Evolutionary conservation across 2,797 vertebrate species (phyloP), one percentile per base, ranked within the genome.

Genomic region (Babyrousa celebensis): DNA sequence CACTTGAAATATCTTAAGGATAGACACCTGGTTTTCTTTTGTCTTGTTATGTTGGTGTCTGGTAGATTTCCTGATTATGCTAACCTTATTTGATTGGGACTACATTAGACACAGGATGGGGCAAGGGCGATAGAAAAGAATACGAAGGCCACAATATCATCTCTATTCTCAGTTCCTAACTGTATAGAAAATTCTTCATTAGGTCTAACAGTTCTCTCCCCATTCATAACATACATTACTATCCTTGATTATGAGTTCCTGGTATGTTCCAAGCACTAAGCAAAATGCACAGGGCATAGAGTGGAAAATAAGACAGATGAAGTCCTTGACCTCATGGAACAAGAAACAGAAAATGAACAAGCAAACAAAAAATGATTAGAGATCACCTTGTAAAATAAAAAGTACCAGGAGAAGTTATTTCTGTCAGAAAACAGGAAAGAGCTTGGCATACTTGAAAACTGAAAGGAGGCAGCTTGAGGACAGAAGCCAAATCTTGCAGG

Each of bases 1-100:
- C 43, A 85, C 75, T 67, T 95, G 60, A 79, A 72, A 78, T 17
- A 92, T 84, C 60, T 90, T 72, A 54, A 89, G n/a, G n/a, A 92
- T 1, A 75, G 40, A 48, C 32, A 87, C 12, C 36, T 90, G 25
- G 5, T 84, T 79, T 92, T 82, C 62, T 78, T 78, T 80, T 74
- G 8, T 79, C 63, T 93, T 71, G 48, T 90, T 80, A 82, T 85
- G 27, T 16, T 88, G 32, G 6, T 85, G 20, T 91, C 75, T 95
- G 58, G 52, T 4, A 93, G 36, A 70, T 27, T 75, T 95, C 62
- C 67, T 62, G 18, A 75, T 92, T 88, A 74, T 14, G 29, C 32
- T 86, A 91, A 89, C 6, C 20, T 91, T 78, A 91, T n/a, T 16
- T 94, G 15, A 74, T n/a, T 82, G 27, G n/a, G 68, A 94, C 62